These are phyloP conservation scores for Merodon equestris DNA, from an alignment of 2,888 invertebrate genomes.

Conservation along the genomic window DNA sequence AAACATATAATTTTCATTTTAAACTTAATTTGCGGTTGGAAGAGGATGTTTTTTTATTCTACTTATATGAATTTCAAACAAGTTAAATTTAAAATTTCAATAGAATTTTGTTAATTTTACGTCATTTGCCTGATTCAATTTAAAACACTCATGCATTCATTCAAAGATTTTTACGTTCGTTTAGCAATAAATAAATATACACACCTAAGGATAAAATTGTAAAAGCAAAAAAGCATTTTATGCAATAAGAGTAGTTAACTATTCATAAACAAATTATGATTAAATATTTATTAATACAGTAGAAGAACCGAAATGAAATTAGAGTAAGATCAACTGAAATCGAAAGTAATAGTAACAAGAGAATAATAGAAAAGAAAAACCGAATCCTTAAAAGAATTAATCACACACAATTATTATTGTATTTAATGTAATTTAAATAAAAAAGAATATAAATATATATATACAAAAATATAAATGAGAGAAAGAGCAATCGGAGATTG, in stretches of 20 bases:
- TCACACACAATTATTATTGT: constrained; percentile 52
- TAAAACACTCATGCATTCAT: too few relatives aligned
- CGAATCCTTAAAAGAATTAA: constrained; percentile 42
- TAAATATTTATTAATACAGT: constrained; percentile 11
- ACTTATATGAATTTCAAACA: too few relatives aligned
- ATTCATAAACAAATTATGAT: constrained; percentile 54
- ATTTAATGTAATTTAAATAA: constrained; percentile 31
- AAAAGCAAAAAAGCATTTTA: constrained; percentile 45
- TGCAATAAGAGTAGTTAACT: constrained; percentile 53
- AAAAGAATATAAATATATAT: constrained; percentile 18
- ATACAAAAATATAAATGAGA: constrained; percentile 21
- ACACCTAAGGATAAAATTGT: background rate
- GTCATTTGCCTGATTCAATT: too few relatives aligned
- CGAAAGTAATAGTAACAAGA: constrained; percentile 21
- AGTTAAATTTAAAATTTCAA: too few relatives aligned
- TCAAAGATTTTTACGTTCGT: too few relatives aligned
- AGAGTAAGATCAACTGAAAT: constrained; percentile 27
- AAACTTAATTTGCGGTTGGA: too few relatives aligned
- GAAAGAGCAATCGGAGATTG: background rate
- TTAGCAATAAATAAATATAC: too few relatives aligned
- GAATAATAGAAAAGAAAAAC: constrained; percentile 26
- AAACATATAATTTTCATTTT: too few relatives aligned
- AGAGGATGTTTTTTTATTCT: too few relatives aligned
- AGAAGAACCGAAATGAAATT: constrained; percentile 33
- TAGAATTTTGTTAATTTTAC: too few relatives aligned